phyloP scores from a whole-genome alignment of 2,888 invertebrate species.

The Apodemia mormo region DNA sequence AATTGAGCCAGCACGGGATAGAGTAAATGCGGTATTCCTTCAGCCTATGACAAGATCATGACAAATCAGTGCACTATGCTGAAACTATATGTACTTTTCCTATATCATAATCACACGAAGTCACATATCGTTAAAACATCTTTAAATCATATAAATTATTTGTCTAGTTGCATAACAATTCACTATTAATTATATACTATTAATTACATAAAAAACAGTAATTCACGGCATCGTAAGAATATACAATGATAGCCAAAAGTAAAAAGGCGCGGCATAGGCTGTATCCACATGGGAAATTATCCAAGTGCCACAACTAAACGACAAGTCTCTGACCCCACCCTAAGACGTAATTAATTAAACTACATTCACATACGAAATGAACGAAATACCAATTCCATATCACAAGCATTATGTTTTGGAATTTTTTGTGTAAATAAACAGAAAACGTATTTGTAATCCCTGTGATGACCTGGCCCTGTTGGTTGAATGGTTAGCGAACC shows the following conservation, averaged over 20 bases:
- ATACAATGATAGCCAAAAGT: conserved; percentile 43
- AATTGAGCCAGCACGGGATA: too few relatives aligned
- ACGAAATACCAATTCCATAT: conserved; percentile 1
- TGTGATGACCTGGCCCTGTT: too few relatives aligned
- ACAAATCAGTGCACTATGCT: too few relatives aligned
- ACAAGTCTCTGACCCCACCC: conserved; percentile 59
- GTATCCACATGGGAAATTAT: conserved; percentile 72
- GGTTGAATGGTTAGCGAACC: too few relatives aligned
- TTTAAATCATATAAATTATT: background rate
- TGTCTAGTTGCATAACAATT: background rate
- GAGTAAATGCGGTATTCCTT: too few relatives aligned
- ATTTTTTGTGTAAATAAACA: background rate
- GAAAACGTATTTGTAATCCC: too few relatives aligned
- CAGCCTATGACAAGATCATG: too few relatives aligned
- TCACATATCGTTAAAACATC: background rate
- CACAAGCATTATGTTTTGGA: background rate
- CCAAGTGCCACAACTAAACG: conserved; percentile 52
- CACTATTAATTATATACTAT: background rate
- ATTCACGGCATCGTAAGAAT: conserved; percentile 44
- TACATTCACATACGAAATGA: conserved; percentile 16
- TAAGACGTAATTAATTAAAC: conserved; percentile 74
- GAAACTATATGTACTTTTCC: background rate
- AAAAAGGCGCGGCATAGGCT: conserved; percentile 66
- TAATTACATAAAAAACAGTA: background rate
- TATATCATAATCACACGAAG: background rate